Evolutionary conservation across 2,797 vertebrate genomes (phyloP), one percentile per base, ranked within the genome.

Genomic region (Strix occidentalis): DNA sequence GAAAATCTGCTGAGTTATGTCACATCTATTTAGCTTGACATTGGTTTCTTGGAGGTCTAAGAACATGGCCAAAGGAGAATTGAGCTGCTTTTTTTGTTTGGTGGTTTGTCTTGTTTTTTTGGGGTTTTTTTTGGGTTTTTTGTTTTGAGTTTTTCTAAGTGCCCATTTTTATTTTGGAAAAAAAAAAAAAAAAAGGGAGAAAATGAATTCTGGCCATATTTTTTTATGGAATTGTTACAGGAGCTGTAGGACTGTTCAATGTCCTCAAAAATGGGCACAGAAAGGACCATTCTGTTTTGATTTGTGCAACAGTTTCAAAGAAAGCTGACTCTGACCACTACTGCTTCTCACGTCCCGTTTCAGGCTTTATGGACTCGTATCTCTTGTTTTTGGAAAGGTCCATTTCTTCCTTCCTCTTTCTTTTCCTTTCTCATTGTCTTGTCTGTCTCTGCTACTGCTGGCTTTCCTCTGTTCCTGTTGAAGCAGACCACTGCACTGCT

Each of bases 201-300:
- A 46, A 58, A n/a, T 6, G 23, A 35, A 18, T 23, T 93, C 71
- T 90, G 87, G 80, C 65, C 75, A 63, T 95, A 84, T 81, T 63
- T 91, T 94, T 96, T 91, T 41, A 95, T 81, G 92, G 68, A 50
- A 46, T 86, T 88, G 74, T 88, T 96, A 84, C 70, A 85, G 78
- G 61, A 89, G 76, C 65, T 84, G 74, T 71, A 63, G 86, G 58
- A 58, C 85, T 95, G 74, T 84, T 95, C 85, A 84, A 9, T 68
- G 48, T 74, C 78, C 84, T 93, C 84, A 85, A 63, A 93, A 87
- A 76, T 20, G 66, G 86, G 66, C 50, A 87, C 80, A 61, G 41
- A 90, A 51, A 63, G 31, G 45, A 78, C 29, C 25, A 63, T 14
- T 61, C 20, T 48, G 20, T 21, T 74, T 82, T 57, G 39, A 25